Evolutionary conservation across 2,888 invertebrate species (phyloP).

Genomic region (Tachina fera): DNA sequence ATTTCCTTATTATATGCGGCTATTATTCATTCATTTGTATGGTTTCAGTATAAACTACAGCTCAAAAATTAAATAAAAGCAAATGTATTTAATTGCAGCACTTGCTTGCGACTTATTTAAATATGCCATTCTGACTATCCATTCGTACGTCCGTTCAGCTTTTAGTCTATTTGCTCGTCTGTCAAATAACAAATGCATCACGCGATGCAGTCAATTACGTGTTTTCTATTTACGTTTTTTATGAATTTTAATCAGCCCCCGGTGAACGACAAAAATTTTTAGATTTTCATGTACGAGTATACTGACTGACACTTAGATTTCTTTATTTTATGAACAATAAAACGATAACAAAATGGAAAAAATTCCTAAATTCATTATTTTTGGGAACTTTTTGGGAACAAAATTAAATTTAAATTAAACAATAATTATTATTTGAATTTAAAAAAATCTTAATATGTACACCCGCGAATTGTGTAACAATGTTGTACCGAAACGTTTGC

Average conservation of each 20-base stretch:
- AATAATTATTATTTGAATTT: slow-evolving; percentile 28
- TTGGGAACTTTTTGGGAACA: slow-evolving; percentile 38
- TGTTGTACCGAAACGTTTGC: too few species aligned
- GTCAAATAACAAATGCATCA: slow-evolving; percentile 62
- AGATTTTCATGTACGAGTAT: background rate
- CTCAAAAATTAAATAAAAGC: slow-evolving; percentile 1
- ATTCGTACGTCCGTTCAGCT: background rate
- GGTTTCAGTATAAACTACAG: slow-evolving; percentile 47
- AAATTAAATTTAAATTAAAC: slow-evolving; percentile 16
- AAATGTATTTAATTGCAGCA: slow-evolving; percentile 39
- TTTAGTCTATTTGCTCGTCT: background rate
- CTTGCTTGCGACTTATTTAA: slow-evolving; percentile 41
- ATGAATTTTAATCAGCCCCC: slow-evolving; percentile 29
- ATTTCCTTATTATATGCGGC: slow-evolving; percentile 26
- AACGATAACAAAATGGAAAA: slow-evolving; percentile 11
- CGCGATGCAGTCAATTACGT: slow-evolving; percentile 66
- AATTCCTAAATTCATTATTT: slow-evolving; percentile 36
- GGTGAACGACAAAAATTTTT: slow-evolving; percentile 20
- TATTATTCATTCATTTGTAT: slow-evolving; percentile 41
- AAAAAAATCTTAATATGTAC: too few species aligned
- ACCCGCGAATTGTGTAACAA: too few species aligned
- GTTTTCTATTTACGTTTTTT: slow-evolving; percentile 46
- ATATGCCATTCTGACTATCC: slow-evolving; percentile 9
- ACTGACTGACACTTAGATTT: slow-evolving; percentile 19
- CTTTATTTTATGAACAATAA: slow-evolving; percentile 18